Evolutionary conservation across 1,140 invertebrate species (phyloP).

Genomic region (Oryzaephilus surinamensis): DNA sequence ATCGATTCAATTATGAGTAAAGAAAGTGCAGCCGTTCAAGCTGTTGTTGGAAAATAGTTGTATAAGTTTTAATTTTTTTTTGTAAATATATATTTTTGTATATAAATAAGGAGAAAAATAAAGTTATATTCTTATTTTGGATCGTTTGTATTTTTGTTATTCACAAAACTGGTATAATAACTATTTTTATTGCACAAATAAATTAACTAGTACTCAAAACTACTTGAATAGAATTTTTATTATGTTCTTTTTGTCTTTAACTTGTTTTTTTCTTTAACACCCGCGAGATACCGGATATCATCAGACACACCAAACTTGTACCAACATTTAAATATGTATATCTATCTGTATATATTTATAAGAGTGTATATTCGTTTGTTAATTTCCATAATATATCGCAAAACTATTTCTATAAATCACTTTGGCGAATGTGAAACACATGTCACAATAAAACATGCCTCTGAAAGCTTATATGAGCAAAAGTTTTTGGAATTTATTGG

Average conservation of each 20-base stretch:
- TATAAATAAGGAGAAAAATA: not conserved
- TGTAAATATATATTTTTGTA: not conserved
- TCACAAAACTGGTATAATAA: no score
- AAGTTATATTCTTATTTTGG: not conserved
- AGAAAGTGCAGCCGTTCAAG: no score
- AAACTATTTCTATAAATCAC: constrained; percentile 11
- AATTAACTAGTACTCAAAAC: no score
- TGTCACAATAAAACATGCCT: constrained; percentile 9
- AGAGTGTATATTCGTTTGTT: no score
- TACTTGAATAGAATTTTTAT: no score
- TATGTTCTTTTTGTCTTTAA: no score
- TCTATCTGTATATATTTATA: no score
- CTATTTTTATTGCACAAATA: no score
- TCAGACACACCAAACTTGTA: no score
- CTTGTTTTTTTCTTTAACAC: no score
- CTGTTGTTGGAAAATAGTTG: constrained; percentile 5
- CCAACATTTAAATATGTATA: no score
- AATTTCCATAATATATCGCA: constrained; percentile 15
- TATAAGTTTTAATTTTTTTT: not conserved
- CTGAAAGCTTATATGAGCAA: constrained; percentile 9
- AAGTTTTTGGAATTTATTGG: not conserved
- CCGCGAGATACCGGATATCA: constrained; percentile 8
- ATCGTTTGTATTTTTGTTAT: not conserved
- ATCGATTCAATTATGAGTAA: constrained; percentile 32
- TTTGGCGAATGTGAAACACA: constrained; percentile 9